Evolutionary conservation across 2,113 vertebrate species (phyloP), one percentile per base, ranked within the genome.

Genomic region (Ellobius talpinus): DNA sequence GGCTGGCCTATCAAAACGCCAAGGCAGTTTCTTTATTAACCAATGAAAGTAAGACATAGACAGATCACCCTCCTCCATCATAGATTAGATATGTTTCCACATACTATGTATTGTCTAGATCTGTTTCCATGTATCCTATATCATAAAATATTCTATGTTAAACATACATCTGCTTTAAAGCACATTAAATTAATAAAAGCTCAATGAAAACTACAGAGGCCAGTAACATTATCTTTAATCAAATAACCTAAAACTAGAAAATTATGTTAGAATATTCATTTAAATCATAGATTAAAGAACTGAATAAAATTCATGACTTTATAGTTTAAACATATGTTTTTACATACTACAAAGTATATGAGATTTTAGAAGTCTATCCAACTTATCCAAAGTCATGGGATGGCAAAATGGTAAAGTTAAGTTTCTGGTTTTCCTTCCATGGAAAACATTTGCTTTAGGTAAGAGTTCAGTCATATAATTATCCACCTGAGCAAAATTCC

Each of bases 201-300:
- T 76, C 58, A 89, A 81, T 92, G 78, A 95, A 91, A 52, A 50
- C 55, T 81, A 24, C 5, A 77, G 72, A 82, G 39, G 39, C 21
- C 85, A 86, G 85, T 92, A 11, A 91, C 3, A 23, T 84, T 94
- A 84, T 29, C 42, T 92, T 92, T 90, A 93, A 92, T 85, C 42
- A 90, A 90, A 88, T 95, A 65, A 90, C n/a, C n/a, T n/a, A n/a
- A n/a, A 84, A 82, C 19, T 5, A 78, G 73, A 90, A 5, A 82
- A 91, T 93, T 68, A 78, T 1, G 66, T 76, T 93, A 33, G 16
- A 74, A 8, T 90, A 78, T 17, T 5, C 5, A 68, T 23, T 93
- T 24, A 93, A 91, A 65, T 84, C 6, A 82, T 39, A 73, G 36
- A 36, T 85, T 70, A 96, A 84, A 82, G 7, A 96, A 73, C 1